phyloP scores from a whole-genome alignment of 1,140 invertebrate genomes.

The Listronotus bonariensis region DNA sequence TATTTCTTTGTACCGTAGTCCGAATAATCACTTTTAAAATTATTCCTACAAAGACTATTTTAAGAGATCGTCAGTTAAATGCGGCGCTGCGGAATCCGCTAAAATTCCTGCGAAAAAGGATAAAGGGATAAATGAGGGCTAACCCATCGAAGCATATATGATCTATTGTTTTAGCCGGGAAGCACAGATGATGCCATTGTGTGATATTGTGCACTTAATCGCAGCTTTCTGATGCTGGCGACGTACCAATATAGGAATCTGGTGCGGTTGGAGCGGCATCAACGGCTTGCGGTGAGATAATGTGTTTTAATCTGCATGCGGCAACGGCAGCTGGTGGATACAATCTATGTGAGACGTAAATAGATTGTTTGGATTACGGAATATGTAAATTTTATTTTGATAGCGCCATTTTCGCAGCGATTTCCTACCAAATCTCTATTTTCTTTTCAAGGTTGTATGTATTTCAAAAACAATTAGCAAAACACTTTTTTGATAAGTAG shows the following conservation, averaged over 20 bases:
- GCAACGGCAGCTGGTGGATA: too few species aligned
- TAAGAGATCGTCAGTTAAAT: constrained; percentile 9
- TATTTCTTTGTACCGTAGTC: too few species aligned
- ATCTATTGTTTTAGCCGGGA: constrained; percentile 24
- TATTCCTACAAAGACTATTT: too few species aligned
- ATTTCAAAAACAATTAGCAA: too few species aligned
- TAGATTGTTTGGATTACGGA: too few species aligned
- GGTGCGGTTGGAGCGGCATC: constrained; percentile 7
- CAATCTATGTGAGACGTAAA: too few species aligned
- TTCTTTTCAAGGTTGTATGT: too few species aligned
- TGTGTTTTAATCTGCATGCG: constrained; percentile 11
- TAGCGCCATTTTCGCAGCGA: too few species aligned
- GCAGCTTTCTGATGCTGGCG: constrained; percentile 16
- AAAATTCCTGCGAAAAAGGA: constrained; percentile 7
- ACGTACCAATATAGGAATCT: constrained; percentile 13
- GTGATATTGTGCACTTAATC: constrained; percentile 27
- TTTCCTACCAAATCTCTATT: too few species aligned
- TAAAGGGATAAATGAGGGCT: constrained; percentile 15
- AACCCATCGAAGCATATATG: constrained; percentile 13
- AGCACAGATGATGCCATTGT: constrained; percentile 20
- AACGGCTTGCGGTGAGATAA: constrained; percentile 9
- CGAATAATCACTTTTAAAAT: too few species aligned
- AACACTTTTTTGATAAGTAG: too few species aligned
- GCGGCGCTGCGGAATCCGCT: neutral
- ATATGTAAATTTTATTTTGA: too few species aligned